Percentiles rank a stretch among this genome's conserved stretches.
These are phyloP conservation scores for Eupeodes latifasciatus DNA, from an alignment of 2,888 invertebrate genomes.

Conservation along the genomic window DNA sequence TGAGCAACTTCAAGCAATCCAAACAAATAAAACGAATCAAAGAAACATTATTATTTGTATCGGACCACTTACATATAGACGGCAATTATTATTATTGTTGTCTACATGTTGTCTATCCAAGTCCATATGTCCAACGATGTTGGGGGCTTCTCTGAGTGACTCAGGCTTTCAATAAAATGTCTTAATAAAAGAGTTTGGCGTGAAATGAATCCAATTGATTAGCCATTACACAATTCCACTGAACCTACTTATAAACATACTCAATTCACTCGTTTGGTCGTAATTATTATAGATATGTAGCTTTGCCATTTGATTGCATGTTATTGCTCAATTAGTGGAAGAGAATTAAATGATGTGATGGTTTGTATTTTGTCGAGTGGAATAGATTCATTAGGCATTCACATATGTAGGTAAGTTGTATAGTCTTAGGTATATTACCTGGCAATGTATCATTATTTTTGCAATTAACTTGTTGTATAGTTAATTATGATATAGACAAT, in stretches of 20 bases:
- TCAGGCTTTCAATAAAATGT: constrained; percentile 47
- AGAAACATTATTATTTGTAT: constrained; percentile 23
- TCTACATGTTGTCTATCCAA: constrained; percentile 27
- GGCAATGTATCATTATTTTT: too few relatives aligned
- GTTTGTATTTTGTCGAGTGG: constrained; percentile 2
- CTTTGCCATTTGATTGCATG: constrained; percentile 9
- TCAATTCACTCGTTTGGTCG: background rate
- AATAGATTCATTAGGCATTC: constrained; percentile 7
- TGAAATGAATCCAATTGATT: constrained; percentile 69
- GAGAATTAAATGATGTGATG: constrained; percentile 17
- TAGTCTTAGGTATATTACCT: background rate
- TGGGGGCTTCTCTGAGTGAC: constrained; percentile 3
- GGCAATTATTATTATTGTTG: constrained; percentile 29
- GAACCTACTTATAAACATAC: constrained; percentile 3
- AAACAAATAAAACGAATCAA: background rate
- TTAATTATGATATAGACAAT: too few relatives aligned
- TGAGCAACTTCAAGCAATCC: background rate
- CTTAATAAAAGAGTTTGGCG: constrained; percentile 56
- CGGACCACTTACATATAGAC: constrained; percentile 15
- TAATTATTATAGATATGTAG: background rate
- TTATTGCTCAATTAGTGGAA: constrained; percentile 30
- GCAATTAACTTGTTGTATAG: too few relatives aligned
- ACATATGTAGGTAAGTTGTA: background rate
- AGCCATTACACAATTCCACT: constrained; percentile 38
- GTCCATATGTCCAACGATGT: background rate